A percentile compares a stretch with the other conserved stretches of the same genome.
Conservation (phyloP, 2,113 vertebrate genomes). For the Limanda limanda region DNA sequence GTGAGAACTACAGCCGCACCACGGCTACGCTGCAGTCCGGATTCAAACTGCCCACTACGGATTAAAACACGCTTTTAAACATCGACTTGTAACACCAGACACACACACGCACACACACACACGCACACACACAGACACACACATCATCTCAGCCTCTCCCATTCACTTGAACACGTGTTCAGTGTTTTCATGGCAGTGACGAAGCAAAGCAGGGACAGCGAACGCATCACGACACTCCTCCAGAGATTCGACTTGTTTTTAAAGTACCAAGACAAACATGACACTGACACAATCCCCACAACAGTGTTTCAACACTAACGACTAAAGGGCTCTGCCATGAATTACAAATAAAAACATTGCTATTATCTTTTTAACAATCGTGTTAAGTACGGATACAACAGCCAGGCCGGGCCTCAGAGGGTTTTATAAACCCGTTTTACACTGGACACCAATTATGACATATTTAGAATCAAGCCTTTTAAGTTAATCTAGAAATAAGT, state of each 20-base stretch:
- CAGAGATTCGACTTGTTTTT: constrained; percentile 4
- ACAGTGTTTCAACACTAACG: constrained; percentile 5
- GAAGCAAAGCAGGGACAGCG: constrained; percentile 28
- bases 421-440: no score
- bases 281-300: constrained; percentile 3
- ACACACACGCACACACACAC: constrained; percentile 22
- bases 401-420: no score
- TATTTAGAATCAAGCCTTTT: no score
- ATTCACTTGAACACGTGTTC: constrained; percentile 7
- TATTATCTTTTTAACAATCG: background rate
- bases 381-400: no score
- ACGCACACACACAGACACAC: constrained; percentile 24
- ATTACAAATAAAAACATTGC: background rate
- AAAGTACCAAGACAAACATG: constrained; percentile 30
- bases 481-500: no score
- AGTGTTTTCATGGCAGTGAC: background rate
- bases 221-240: constrained; percentile 24
- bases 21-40: no score
- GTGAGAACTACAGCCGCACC: no score
- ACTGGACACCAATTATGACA: no score
- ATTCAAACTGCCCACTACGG: no score
- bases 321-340: constrained; percentile 52
- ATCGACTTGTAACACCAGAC: background rate
- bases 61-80: background rate
- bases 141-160: background rate